phyloP scores from a whole-genome alignment of 92 coral and sea anemone genomes.

The Galaxea fascicularis region DNA sequence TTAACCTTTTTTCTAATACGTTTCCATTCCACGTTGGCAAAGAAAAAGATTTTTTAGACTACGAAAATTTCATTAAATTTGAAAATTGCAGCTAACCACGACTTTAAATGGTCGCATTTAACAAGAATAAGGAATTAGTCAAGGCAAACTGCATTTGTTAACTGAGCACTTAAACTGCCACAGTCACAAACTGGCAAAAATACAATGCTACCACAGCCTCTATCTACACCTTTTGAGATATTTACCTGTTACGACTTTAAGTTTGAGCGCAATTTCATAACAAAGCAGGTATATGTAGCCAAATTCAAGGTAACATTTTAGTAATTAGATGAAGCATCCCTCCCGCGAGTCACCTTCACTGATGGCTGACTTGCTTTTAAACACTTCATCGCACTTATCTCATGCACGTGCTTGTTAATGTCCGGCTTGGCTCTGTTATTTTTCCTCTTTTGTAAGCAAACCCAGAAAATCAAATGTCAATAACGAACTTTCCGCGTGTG shows the following conservation, averaged over 20 bases:
- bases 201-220: background rate
- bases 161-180: background rate
- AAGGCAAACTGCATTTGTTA: background rate
- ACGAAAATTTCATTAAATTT: background rate
- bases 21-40: background rate
- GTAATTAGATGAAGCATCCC: background rate
- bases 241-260: background rate
- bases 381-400: background rate
- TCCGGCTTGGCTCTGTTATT: background rate
- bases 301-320: background rate
- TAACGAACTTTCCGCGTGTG: slow-evolving; percentile 16
- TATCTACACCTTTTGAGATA: background rate
- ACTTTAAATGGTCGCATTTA: background rate
- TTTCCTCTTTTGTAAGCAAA: slow-evolving; percentile 20
- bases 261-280: background rate
- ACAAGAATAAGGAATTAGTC: background rate
- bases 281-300: background rate
- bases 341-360: background rate
- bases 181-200: background rate
- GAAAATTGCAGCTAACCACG: background rate
- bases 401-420: slow-evolving; percentile 35
- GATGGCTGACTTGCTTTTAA: background rate
- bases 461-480: slow-evolving; percentile 4
- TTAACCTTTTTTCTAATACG: background rate
- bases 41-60: background rate